Evolutionary conservation across 1,140 invertebrate species (phyloP), one percentile per base, ranked within the genome.

Genomic region (Drosophila arawakana): DNA sequence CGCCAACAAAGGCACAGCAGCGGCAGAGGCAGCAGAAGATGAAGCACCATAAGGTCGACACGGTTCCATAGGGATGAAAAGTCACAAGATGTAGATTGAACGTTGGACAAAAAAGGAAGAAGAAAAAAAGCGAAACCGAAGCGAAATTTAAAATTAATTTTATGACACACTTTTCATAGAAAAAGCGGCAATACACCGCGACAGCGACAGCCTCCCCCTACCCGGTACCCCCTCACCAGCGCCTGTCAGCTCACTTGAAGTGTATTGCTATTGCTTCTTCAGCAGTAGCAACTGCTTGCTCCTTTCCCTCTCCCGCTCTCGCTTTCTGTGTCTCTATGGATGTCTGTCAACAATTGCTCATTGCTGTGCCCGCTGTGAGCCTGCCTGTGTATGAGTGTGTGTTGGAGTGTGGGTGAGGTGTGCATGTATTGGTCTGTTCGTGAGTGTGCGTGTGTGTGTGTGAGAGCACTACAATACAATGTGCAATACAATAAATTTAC

Each of bases 101-200:
- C 18, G 54, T 8, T 54, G 39, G 39, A 71, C n/a, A 25, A 61
- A 37, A 39, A 55, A 46, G 47, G 47, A 43, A 49, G 35, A 61
- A 44, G 21, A 58, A 61, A 69, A 86, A 82, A 83, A 89, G 68
- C 57, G 69, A 89, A 89, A 89, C 67, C 80, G 84, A 89, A 88
- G 85, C 80, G 66, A 89, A 89, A 89, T 89, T 89, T 89, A 89
- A 89, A 89, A 89, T 89, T 89, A 89, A 89, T 89, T 89, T 89
- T 89, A 89, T 90, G 84, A 89, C 84, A 89, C 84, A 89, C 84
- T 89, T 89, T 89, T 90, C 81, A 89, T 89, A 84, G 84, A 85
- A 89, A 81, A 89, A 61, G 49, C 50, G 39, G 73, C 44, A 34
- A 13, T 10, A 25, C 25, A 60, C 58, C 68, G 60, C 68, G 52